Percentiles rank a stretch among this genome's conserved stretches.
Evolutionary conservation across 2,797 vertebrate species (phyloP).

Genomic region (Coendou prehensilis): DNA sequence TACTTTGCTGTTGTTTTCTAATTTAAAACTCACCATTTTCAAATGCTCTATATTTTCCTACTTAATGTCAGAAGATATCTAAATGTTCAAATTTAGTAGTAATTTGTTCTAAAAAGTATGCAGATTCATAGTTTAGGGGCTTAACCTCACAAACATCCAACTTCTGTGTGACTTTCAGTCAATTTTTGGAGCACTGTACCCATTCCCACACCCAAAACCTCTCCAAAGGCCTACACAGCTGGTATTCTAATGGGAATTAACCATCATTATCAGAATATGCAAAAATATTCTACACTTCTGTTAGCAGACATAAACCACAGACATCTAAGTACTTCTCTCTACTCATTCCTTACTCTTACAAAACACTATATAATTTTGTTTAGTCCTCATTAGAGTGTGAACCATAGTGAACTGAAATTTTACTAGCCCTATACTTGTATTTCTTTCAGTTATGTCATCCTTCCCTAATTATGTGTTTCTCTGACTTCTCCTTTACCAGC

Average conservation of each 20-base stretch:
- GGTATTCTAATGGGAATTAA: not conserved
- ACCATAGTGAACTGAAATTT: not conserved
- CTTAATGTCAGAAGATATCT: constrained; percentile 70
- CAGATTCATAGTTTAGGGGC: not conserved
- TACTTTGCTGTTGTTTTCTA: constrained; percentile 83
- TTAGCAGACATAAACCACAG: not conserved
- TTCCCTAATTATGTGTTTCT: not conserved
- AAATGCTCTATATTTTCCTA: constrained; percentile 72
- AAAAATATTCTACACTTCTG: constrained; percentile 6
- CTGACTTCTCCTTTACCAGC: constrained; percentile 73
- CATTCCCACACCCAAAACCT: not conserved
- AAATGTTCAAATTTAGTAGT: constrained; percentile 63
- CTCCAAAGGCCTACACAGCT: constrained; percentile 37
- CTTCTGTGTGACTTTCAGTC: not conserved
- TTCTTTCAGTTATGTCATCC: constrained; percentile 58
- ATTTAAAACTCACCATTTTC: constrained; percentile 81
- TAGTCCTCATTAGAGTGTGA: constrained; percentile 25
- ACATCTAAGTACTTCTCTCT: not conserved
- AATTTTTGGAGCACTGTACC: not conserved
- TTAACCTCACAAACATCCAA: constrained; percentile 24
- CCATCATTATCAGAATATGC: not conserved
- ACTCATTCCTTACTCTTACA: not conserved
- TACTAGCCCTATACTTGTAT: not conserved
- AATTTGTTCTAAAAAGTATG: constrained; percentile 64
- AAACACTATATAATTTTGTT: constrained; percentile 35